Evolutionary conservation across 2,113 vertebrate genomes (phyloP), one percentile per base, ranked within the genome.

Genomic region (Malurus elegans): DNA sequence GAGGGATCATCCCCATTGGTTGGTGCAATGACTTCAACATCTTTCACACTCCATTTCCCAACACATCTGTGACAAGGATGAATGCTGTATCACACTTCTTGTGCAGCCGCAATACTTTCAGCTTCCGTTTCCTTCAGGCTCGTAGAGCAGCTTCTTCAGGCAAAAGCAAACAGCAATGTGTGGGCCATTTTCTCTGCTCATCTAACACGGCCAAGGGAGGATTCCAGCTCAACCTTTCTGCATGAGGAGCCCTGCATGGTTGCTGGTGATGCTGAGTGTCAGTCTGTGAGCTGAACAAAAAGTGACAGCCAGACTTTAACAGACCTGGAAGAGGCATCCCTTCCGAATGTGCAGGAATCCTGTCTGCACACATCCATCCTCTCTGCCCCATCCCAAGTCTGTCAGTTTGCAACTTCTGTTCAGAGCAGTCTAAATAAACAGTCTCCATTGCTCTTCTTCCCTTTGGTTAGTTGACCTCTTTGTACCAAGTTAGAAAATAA

Each of bases 351-450:
- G 18, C 44, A 64, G 66, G 36, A 73, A 79, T 66, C 42, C 71
- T 58, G 20, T 14, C 54, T 48, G 38, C 28, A n/a, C 6, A 7
- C 0, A 0, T 54, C 34, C 2, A 2, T 74, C 38, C 40, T 84
- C 40, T 61, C 45, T 62, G 42, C 23, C 12, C 31, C 8, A 56
- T 28, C 26, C 34, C 47, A 21, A 11, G 32, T 32, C 31, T 19
- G 48, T 54, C 36, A 25, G 17, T 87, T 66, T 50, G 20, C 32
- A 51, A 86, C 24, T 61, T 51, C 62, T 81, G 50, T 79, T n/a
- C 19, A 61, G 57, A 67, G 34, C n/a, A 61, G 42, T 34, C n/a
- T 50, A 57, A 73, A 72, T 29, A 11, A 56, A 36, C 3, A 16
- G 38, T 44, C 38, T 78, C 57, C 4, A 6, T 24, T 72, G 71